These are phyloP conservation scores for Seriola quinqueradiata DNA, from an alignment of 2,113 vertebrate genomes.

Conservation along the genomic window DNA sequence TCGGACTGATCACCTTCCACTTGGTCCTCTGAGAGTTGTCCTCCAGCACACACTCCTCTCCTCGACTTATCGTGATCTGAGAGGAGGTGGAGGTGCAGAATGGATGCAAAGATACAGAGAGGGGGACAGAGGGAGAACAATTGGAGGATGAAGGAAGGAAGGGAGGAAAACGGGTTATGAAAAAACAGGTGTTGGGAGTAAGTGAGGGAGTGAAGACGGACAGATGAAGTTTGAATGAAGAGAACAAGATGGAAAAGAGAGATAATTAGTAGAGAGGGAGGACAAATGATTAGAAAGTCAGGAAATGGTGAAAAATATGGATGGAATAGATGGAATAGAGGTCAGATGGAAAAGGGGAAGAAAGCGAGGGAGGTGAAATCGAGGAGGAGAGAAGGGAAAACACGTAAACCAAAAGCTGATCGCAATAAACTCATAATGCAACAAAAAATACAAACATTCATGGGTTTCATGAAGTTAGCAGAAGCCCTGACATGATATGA, in stretches of 20 bases:
- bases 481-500: constrained; percentile 38
- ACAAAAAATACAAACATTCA: constrained; percentile 58
- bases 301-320: neutral
- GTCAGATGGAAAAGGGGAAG: constrained; percentile 4
- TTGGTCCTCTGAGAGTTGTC: constrained; percentile 98
- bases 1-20: constrained; percentile 98
- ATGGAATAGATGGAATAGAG: neutral
- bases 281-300: neutral
- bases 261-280: neutral
- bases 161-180: neutral
- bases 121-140: neutral
- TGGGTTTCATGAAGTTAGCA: constrained; percentile 61
- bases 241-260: constrained; percentile 9
- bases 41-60: constrained; percentile 97
- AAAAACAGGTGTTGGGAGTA: neutral
- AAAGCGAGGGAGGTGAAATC: neutral
- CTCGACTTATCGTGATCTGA: constrained; percentile 94
- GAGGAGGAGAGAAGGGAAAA: constrained; percentile 10
- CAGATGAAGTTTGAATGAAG: neutral
- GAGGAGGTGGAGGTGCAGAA: constrained; percentile 4
- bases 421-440: constrained; percentile 50
- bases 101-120: constrained; percentile 1
- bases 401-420: constrained; percentile 52
- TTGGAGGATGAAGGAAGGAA: neutral
- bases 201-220: neutral